Evolutionary conservation across 2,888 invertebrate genomes (phyloP), one percentile per base, ranked within the genome.

Genomic region (Cryptosula pallasiana): DNA sequence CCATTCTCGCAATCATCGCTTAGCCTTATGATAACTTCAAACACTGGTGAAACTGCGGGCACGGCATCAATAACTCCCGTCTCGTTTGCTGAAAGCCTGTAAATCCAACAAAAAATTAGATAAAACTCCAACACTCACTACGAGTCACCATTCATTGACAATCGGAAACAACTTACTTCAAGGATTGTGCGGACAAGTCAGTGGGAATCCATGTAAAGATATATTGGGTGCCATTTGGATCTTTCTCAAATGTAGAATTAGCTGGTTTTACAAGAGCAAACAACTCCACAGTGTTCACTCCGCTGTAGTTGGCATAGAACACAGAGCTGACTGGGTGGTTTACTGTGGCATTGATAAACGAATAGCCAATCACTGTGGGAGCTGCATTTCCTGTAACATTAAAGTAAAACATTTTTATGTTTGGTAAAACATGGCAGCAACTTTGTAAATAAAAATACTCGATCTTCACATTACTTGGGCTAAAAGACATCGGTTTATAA

Each of bases 271-370:
- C 20, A 20, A 63, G 27, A 16, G n/a, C 34, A n/a, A 25, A 63
- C 9, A 63, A 13, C 20, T 9, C 27, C 5, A 63, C 63, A 32
- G 63, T 63, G 63, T 63, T 27, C 13, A 29, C 27, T 9, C 63
- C 63, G n/a, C 25, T 63, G n/a, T 63, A 63, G 63, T 63, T 63
- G 27, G 63, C 13, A 5, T 27, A 63, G 63, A 29, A 63, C 2
- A 32, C 27, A 29, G 63, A 27, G 2, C 29, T 29, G 3, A 63
- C 34, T 3, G 63, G 27, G 20, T 25, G 3, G 3, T 27, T 32
- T 5, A 63, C 63, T 25, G 32, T 63, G 5, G 63, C 63, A 29
- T 63, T 32, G 27, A 63, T 32, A 63, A 9, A 9, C 9, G 32
- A 32, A 27, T 9, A 2, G 5, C 63, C 63, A 27, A 32, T 9